These are phyloP conservation scores for Nebria brevicollis DNA, from an alignment of 2,888 invertebrate genomes.

Conservation along the genomic window DNA sequence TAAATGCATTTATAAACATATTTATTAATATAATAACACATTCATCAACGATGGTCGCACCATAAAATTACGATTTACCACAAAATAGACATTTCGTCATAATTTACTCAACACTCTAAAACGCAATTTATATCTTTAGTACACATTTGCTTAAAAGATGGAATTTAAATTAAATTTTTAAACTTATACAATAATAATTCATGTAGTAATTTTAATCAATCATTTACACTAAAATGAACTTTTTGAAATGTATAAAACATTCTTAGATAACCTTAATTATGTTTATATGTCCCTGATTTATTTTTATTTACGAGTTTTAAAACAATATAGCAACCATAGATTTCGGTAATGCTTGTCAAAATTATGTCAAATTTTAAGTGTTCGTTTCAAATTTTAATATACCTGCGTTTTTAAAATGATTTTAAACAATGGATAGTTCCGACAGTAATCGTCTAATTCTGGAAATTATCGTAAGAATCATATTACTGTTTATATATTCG, in stretches of 20 bases:
- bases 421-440: neutral
- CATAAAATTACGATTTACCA: neutral
- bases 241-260: no score
- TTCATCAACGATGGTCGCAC: neutral
- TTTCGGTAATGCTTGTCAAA: slow-evolving; percentile 7
- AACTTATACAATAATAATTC: no score
- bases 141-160: no score
- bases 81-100: neutral
- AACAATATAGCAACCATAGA: neutral
- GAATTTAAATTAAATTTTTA: no score
- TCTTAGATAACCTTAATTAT: no score
- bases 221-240: no score
- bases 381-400: neutral
- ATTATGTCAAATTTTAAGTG: slow-evolving; percentile 8
- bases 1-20: neutral
- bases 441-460: neutral
- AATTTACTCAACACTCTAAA: no score
- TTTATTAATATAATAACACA: neutral
- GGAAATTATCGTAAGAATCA: neutral
- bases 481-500: slow-evolving; percentile 4
- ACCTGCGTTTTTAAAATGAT: neutral
- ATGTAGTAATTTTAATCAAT: no score
- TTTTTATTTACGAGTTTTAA: neutral
- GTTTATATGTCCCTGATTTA: no score
- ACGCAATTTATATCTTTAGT: no score